A percentile compares a stretch with the other conserved stretches of the same genome.
Evolutionary conservation across 1,140 invertebrate genomes (phyloP).

Genomic region (Nylanderia fulva): DNA sequence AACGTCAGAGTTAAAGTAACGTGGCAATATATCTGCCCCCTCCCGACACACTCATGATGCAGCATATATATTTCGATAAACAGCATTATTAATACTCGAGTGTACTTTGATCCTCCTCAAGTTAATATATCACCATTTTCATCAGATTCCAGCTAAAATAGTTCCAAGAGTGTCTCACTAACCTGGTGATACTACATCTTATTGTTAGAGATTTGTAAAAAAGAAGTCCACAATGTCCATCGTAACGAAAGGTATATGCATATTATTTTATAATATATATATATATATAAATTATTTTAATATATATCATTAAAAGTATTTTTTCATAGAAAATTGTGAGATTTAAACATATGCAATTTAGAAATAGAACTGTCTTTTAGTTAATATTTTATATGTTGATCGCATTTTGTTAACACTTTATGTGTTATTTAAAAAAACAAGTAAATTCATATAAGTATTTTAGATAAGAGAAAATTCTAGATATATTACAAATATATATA

Average conservation of each 20-base stretch:
- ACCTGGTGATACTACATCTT: too few species aligned
- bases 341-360: too few species aligned
- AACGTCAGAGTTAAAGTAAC: background rate
- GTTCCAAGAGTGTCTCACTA: background rate
- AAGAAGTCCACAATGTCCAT: constrained; percentile 59
- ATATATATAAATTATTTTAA: too few species aligned
- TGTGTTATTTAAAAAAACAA: too few species aligned
- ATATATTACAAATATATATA: too few species aligned
- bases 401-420: too few species aligned
- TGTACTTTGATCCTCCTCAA: background rate
- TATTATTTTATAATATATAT: background rate
- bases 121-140: background rate
- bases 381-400: too few species aligned
- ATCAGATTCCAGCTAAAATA: background rate
- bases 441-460: too few species aligned
- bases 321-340: background rate
- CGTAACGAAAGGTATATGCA: constrained; percentile 68
- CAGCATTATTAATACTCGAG: background rate
- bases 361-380: too few species aligned
- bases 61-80: constrained; percentile 3
- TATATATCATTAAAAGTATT: background rate
- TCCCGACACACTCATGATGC: background rate
- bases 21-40: background rate
- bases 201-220: too few species aligned
- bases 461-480: too few species aligned